Evolutionary conservation across 2,797 vertebrate genomes (phyloP).

Genomic region (Myripristis murdjan): DNA sequence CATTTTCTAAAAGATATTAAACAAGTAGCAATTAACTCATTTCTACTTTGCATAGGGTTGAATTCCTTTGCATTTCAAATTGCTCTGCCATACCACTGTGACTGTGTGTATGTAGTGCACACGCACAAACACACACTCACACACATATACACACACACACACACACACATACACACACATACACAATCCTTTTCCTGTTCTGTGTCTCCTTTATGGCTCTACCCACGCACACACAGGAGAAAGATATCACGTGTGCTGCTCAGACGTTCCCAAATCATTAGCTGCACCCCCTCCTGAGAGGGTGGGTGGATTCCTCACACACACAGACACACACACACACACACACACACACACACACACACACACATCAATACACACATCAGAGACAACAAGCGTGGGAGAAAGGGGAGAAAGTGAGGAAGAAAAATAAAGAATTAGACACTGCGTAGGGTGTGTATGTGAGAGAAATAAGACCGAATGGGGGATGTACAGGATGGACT

Average conservation of each 20-base stretch:
- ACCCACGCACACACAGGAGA: conserved; percentile 77
- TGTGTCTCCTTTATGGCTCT: conserved; percentile 69
- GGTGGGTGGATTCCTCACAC: conserved; percentile 79
- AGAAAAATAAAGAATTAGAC: conserved; percentile 48
- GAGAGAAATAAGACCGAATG: conserved; percentile 42
- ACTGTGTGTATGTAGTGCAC: conserved; percentile 37
- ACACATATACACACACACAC: conserved; percentile 9
- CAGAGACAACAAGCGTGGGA: conserved; percentile 75
- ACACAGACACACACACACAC: conserved; percentile 42
- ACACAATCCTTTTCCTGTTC: conserved; percentile 46
- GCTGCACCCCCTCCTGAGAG: conserved; percentile 81
- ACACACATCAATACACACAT: conserved; percentile 50
- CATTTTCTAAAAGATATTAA: neutral
- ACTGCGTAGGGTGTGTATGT: conserved; percentile 46
- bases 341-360: conserved; percentile 30
- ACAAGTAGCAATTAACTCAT: neutral
- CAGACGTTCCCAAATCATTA: conserved; percentile 85
- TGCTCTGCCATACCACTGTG: neutral
- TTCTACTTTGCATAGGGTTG: neutral
- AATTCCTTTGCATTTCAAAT: too few species aligned
- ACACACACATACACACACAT: conserved; percentile 35
- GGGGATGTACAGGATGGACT: conserved; percentile 40
- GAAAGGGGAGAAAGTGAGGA: conserved; percentile 60
- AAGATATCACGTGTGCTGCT: conserved; percentile 71
- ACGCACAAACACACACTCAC: conserved; percentile 12